These are phyloP conservation scores for Tenebrio molitor DNA, from an alignment of 1,140 invertebrate species.

Conservation along the genomic window DNA sequence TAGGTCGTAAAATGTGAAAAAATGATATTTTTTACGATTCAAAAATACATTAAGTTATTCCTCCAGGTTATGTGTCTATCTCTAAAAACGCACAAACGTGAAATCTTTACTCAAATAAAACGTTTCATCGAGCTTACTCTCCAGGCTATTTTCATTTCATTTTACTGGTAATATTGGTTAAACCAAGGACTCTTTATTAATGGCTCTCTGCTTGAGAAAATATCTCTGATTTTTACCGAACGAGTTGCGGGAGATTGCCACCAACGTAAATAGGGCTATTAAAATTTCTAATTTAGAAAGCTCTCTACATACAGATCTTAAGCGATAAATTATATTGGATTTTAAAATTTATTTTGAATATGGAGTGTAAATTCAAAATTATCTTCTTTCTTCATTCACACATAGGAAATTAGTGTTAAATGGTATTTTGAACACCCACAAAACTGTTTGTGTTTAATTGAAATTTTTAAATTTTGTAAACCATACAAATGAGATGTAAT, in stretches of 20 bases:
- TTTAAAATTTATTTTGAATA: no score
- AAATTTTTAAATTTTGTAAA: no score
- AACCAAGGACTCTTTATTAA: conserved; percentile 47
- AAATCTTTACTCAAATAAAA: conserved; percentile 52
- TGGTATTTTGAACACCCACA: no score
- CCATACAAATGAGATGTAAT: no score
- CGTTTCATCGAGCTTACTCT: conserved; percentile 48
- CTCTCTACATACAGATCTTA: no score
- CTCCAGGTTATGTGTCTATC: conserved; percentile 28
- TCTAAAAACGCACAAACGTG: conserved; percentile 48
- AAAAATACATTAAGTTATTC: conserved; percentile 29
- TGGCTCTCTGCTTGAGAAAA: conserved; percentile 31
- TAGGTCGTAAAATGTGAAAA: conserved; percentile 6
- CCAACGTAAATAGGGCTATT: no score
- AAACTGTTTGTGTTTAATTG: no score
- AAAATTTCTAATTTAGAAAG: no score
- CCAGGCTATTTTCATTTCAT: conserved; percentile 51
- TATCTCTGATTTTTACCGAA: conserved; percentile 5
- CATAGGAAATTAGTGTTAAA: no score
- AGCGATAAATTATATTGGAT: no score
- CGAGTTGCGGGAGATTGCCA: not conserved
- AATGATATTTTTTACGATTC: conserved; percentile 19
- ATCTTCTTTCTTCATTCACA: no score
- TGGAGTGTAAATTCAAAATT: no score
- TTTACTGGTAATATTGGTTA: conserved; percentile 44